Evolutionary conservation across 1,140 invertebrate species (phyloP).

Genomic region (Diorhabda elongata): DNA sequence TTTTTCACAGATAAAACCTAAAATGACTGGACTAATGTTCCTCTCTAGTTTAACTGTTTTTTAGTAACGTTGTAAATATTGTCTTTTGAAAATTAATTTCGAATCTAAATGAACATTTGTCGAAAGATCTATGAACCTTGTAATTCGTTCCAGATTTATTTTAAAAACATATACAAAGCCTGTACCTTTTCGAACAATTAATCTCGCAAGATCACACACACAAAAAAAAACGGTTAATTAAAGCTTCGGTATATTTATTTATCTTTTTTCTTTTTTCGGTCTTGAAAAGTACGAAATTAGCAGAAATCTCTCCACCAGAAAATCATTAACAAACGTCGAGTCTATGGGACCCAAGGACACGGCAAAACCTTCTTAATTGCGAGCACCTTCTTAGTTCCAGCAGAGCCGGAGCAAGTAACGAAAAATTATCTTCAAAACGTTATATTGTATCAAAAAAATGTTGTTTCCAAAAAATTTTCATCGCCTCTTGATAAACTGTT

Average conservation of each 20-base stretch:
- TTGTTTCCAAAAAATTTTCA: too few relatives aligned
- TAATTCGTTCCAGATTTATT: background rate
- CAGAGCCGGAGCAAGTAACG: too few relatives aligned
- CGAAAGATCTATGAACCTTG: background rate
- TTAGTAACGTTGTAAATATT: too few relatives aligned
- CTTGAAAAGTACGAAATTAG: constrained; percentile 9
- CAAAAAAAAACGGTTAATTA: background rate
- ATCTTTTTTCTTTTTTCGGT: constrained; percentile 3
- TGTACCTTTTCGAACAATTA: background rate
- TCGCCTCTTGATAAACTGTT: too few relatives aligned
- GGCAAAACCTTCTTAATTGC: constrained; percentile 20
- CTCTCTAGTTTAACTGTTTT: too few relatives aligned
- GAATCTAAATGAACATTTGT: too few relatives aligned
- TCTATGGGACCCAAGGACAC: background rate
- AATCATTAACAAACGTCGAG: constrained; percentile 18
- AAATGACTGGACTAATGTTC: too few relatives aligned
- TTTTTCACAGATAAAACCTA: too few relatives aligned
- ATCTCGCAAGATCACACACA: background rate
- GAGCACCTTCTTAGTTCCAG: constrained; percentile 8
- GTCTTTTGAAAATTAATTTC: too few relatives aligned
- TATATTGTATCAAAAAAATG: too few relatives aligned
- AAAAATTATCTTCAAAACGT: too few relatives aligned
- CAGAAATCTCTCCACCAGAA: constrained; percentile 15
- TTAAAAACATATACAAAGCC: background rate
- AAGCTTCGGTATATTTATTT: background rate